These are phyloP conservation scores for Oreochromis mossambicus DNA, from an alignment of 2,797 vertebrate genomes.

Conservation along the genomic window DNA sequence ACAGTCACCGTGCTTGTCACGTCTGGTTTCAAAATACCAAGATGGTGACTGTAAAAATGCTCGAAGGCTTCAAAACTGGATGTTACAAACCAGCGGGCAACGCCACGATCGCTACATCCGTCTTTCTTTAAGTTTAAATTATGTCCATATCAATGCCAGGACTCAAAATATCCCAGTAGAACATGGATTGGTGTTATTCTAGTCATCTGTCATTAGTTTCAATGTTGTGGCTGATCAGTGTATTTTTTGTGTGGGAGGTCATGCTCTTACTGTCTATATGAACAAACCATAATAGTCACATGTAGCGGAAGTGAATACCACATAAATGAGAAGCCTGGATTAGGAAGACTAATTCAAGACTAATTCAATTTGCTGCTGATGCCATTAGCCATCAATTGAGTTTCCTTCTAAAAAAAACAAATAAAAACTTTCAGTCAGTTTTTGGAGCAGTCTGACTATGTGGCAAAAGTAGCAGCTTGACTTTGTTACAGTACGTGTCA, in stretches of 20 bases:
- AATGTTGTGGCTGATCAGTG: not conserved
- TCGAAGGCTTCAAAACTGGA: not conserved
- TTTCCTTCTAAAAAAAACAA: not conserved
- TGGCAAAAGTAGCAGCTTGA: not conserved
- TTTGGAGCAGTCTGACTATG: not conserved
- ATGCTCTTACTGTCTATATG: not conserved
- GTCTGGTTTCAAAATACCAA: not conserved
- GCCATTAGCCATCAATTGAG: not conserved
- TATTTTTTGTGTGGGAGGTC: not conserved
- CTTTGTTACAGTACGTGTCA: not conserved
- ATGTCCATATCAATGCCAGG: not conserved
- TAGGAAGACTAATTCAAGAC: not conserved
- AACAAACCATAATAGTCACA: not conserved
- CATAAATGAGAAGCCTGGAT: not conserved
- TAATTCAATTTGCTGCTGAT: not conserved
- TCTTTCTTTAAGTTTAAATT: not conserved
- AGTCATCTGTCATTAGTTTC: not conserved
- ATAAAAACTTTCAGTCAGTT: not conserved
- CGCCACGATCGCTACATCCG: not conserved
- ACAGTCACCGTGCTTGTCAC: not conserved
- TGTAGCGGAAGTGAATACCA: not conserved
- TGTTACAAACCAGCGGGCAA: not conserved
- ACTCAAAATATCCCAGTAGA: not conserved
- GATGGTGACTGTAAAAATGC: not conserved
- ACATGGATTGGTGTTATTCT: not conserved